Percentiles rank a stretch among this genome's conserved stretches.
Conservation (phyloP, 2,113 vertebrate species). For the Grammomys dolichurus region DNA sequence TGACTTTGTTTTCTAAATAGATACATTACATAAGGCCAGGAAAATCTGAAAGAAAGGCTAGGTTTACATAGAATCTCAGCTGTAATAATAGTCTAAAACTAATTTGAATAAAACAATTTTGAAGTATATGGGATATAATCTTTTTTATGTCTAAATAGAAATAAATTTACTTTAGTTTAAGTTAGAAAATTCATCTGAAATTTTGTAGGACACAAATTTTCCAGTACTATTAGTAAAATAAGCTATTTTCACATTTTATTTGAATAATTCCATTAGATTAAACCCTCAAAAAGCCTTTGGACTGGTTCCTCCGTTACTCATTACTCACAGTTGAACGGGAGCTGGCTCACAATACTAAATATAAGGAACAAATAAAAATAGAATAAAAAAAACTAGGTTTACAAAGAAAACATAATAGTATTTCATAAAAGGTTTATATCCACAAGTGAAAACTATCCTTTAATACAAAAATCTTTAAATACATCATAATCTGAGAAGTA, state of each 20-base stretch:
- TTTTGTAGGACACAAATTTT: not conserved
- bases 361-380: not conserved
- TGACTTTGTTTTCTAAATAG: not conserved
- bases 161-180: not conserved
- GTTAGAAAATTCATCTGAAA: not conserved
- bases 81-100: not conserved
- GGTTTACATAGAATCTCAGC: not conserved
- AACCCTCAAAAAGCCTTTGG: not conserved
- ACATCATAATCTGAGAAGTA: not conserved
- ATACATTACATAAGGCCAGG: not conserved
- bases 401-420: not conserved
- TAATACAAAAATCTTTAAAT: not conserved
- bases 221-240: not conserved
- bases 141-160: not conserved
- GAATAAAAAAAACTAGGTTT: not conserved
- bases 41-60: not conserved
- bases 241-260: not conserved
- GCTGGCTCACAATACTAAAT: not conserved
- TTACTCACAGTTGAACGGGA: not conserved
- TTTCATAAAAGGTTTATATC: not conserved
- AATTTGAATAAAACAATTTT: not conserved
- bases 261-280: not conserved
- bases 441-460: not conserved
- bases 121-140: not conserved
- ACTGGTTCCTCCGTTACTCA: not conserved